Conservation (phyloP, 2,113 vertebrate genomes). For the Hippocampus zosterae region DNA sequence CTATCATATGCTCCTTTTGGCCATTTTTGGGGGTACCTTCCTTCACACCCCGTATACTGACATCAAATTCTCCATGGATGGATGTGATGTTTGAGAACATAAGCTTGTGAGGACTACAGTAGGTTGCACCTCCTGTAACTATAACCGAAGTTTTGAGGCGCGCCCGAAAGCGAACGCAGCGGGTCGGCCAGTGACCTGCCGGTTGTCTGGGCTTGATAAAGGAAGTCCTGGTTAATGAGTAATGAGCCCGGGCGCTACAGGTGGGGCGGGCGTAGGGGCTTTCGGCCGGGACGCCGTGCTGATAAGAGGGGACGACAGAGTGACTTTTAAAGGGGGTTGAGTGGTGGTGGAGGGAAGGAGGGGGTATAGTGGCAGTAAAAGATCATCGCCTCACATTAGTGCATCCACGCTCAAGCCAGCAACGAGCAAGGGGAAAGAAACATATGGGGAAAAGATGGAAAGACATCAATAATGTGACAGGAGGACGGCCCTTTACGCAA, state of each 20-base stretch:
- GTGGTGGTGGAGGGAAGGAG: neutral
- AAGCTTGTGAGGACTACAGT: neutral
- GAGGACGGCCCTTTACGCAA: neutral
- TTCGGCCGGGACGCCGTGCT: conserved; percentile 28
- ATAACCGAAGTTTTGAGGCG: neutral
- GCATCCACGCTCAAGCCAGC: neutral
- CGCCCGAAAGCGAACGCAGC: conserved; percentile 29
- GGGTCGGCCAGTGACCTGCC: conserved; percentile 62
- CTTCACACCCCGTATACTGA: no score
- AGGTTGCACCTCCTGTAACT: neutral
- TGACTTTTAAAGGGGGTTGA: conserved; percentile 23
- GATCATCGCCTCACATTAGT: neutral
- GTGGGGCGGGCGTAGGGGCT: conserved; percentile 48
- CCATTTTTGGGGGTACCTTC: no score
- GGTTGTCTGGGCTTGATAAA: conserved; percentile 68
- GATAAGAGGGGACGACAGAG: conserved; percentile 51
- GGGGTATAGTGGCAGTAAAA: neutral
- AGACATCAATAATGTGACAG: neutral
- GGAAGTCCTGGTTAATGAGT: conserved; percentile 72
- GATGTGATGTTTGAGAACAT: no score
- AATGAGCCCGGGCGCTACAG: conserved; percentile 59
- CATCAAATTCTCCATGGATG: no score
- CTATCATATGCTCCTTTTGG: no score
- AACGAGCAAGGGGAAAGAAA: neutral
- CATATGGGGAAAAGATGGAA: neutral